A percentile compares a stretch with the other conserved stretches of the same genome.
Conservation (phyloP, 1,140 invertebrate species). For the Dendroctonus ponderosae region DNA sequence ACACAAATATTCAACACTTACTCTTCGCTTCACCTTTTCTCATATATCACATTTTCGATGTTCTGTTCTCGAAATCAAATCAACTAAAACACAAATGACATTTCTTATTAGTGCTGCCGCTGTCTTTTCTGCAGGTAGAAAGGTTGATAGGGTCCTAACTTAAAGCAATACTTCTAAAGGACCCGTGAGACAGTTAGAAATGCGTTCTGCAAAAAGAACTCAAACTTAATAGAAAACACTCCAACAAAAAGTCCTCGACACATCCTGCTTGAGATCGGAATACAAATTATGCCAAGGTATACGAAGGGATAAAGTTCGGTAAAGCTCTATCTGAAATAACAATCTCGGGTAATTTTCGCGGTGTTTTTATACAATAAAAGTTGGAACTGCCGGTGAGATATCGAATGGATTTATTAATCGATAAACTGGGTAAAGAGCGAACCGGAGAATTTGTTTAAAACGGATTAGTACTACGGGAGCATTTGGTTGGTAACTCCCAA, state of each 20-base stretch:
- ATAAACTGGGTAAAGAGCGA: too few relatives aligned
- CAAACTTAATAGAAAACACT: constrained; percentile 29
- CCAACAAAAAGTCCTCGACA: constrained; percentile 29
- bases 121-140: too few relatives aligned
- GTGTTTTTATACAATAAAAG: constrained; percentile 17
- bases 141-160: neutral
- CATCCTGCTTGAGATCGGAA: constrained; percentile 20
- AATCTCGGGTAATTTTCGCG: constrained; percentile 29
- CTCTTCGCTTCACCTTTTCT: too few relatives aligned
- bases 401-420: neutral
- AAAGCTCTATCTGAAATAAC: constrained; percentile 28
- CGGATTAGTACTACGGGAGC: too few relatives aligned
- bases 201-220: constrained; percentile 17
- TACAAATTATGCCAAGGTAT: constrained; percentile 28
- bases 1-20: too few relatives aligned
- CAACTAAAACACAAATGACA: too few relatives aligned
- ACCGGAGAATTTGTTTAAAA: too few relatives aligned
- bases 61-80: too few relatives aligned
- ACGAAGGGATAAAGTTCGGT: constrained; percentile 24
- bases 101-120: too few relatives aligned
- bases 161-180: constrained; percentile 12
- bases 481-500: too few relatives aligned
- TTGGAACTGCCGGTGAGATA: constrained; percentile 5
- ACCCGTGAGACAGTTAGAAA: constrained; percentile 22
- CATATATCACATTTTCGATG: too few relatives aligned